Evolutionary conservation across 1,140 invertebrate species (phyloP).

Genomic region (Pararge aegeria): DNA sequence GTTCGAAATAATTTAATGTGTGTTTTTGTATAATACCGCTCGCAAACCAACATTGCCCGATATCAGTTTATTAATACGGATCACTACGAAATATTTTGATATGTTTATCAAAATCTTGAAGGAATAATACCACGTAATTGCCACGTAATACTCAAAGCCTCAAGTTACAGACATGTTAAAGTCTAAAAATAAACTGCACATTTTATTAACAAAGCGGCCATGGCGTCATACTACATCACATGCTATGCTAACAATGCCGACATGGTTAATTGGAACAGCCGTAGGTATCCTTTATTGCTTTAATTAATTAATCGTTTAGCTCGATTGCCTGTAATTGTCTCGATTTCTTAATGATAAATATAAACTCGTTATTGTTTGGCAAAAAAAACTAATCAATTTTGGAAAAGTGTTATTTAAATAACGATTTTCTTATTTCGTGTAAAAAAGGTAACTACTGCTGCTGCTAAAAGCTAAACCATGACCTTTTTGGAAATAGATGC

Average conservation of each 20-base stretch:
- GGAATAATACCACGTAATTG: not conserved
- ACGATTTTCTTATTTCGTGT: no score
- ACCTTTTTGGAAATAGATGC: no score
- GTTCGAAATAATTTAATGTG: no score
- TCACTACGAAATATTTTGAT: no score
- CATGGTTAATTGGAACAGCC: constrained; percentile 33
- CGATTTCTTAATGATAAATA: constrained; percentile 16
- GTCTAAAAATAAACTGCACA: not conserved
- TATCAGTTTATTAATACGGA: no score
- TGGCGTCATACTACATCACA: constrained; percentile 13
- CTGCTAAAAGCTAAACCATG: no score
- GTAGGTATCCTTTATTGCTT: constrained; percentile 36
- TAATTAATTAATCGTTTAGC: constrained; percentile 39
- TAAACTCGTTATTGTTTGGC: not conserved
- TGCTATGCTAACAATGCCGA: constrained; percentile 17
- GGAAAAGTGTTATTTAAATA: no score
- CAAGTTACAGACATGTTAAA: not conserved
- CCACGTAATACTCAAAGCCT: not conserved
- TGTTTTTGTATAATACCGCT: no score
- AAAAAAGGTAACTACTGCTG: no score
- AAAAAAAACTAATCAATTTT: no score
- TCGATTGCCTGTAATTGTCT: constrained; percentile 24
- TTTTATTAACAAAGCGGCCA: not conserved
- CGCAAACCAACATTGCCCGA: no score
- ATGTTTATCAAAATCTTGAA: no score